Conservation (phyloP, 2,888 invertebrate species). For the Phorcus lineatus region DNA sequence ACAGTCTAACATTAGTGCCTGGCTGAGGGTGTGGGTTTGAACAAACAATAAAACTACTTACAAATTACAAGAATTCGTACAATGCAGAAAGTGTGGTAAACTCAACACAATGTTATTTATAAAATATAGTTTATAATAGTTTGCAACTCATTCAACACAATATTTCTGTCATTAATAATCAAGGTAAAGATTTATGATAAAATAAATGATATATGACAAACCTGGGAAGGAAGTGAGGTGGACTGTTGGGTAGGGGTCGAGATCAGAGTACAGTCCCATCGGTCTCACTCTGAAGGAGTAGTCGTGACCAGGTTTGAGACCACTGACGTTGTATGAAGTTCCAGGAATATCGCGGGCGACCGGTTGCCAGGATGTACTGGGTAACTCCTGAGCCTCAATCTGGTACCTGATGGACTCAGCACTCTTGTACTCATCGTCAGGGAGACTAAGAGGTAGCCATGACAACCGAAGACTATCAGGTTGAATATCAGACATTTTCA, state of each 20-base stretch:
- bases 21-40: no score
- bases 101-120: no score
- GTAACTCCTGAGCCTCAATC: slow-evolving; percentile 62
- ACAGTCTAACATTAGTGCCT: no score
- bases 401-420: slow-evolving; percentile 57
- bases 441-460: slow-evolving; percentile 62
- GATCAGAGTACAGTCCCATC: slow-evolving; percentile 87
- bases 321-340: slow-evolving; percentile 51
- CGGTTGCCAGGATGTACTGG: slow-evolving; percentile 67
- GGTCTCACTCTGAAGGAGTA: slow-evolving; percentile 96
- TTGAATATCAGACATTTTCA: slow-evolving; percentile 38
- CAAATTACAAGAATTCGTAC: no score
- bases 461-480: slow-evolving; percentile 62
- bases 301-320: slow-evolving; percentile 80
- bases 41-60: no score
- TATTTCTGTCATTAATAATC: no score
- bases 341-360: slow-evolving; percentile 62
- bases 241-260: slow-evolving; percentile 89
- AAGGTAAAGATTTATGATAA: background rate
- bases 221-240: slow-evolving; percentile 55
- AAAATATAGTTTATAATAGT: background rate
- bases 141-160: no score
- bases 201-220: slow-evolving; percentile 7
- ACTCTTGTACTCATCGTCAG: slow-evolving; percentile 37
- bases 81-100: background rate